Percentiles rank a stretch among this genome's conserved stretches.
phyloP scores from a whole-genome alignment of 2,797 vertebrate genomes.

The Merluccius polli region DNA sequence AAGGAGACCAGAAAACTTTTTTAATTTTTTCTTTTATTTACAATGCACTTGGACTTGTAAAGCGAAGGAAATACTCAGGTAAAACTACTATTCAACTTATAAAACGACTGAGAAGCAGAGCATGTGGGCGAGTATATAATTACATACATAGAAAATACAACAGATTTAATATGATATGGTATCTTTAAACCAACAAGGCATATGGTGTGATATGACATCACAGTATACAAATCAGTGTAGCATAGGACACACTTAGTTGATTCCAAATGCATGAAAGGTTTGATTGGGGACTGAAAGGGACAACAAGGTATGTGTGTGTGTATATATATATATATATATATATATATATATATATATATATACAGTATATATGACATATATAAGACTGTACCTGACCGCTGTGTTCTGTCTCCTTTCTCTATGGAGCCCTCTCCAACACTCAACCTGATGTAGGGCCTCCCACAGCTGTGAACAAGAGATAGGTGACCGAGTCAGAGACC shows the following conservation, averaged over 20 bases:
- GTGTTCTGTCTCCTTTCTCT: conserved; percentile 75
- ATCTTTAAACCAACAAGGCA: background rate
- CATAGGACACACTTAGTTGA: too few relatives aligned
- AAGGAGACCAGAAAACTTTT: conserved; percentile 14
- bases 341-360: too few relatives aligned
- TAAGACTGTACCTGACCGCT: conserved; percentile 78
- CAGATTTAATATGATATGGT: too few relatives aligned
- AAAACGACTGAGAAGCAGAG: too few relatives aligned
- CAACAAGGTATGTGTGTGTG: background rate
- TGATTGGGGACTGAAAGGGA: background rate
- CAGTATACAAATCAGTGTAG: too few relatives aligned
- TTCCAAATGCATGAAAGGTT: background rate
- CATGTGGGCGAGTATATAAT: too few relatives aligned
- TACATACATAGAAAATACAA: background rate
- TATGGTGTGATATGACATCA: background rate
- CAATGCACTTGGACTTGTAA: background rate
- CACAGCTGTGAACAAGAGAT: conserved; percentile 79
- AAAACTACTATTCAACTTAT: background rate
- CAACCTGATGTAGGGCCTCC: conserved; percentile 83
- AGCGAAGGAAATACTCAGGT: background rate
- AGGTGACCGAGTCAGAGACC: conserved; percentile 22
- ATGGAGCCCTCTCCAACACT: conserved; percentile 74
- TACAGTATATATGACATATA: too few relatives aligned
- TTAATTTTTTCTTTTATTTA: background rate
- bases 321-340: too few relatives aligned